Evolutionary conservation across 2,888 invertebrate genomes (phyloP).

Genomic region (Nephrotoma flavescens): DNA sequence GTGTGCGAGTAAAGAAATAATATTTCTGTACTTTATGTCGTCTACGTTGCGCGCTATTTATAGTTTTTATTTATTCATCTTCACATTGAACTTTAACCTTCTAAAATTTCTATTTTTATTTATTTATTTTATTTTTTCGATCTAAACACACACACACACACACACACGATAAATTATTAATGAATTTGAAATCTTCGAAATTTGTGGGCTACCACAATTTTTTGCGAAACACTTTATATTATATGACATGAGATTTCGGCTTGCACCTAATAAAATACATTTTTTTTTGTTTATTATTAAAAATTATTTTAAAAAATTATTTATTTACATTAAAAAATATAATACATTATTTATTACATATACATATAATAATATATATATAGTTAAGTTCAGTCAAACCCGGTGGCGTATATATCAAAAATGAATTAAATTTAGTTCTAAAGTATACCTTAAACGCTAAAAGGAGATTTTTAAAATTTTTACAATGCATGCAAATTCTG

Average conservation of each 20-base stretch:
- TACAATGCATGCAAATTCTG: constrained; percentile 68
- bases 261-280: neutral
- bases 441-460: neutral
- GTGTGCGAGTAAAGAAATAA: too few species aligned
- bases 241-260: neutral
- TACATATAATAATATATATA: neutral
- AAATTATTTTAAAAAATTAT: neutral
- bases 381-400: neutral
- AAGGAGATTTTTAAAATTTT: neutral
- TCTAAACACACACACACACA: neutral
- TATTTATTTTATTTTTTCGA: neutral
- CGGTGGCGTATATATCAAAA: neutral
- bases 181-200: neutral
- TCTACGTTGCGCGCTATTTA: neutral
- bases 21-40: neutral
- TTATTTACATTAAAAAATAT: neutral
- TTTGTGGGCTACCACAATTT: neutral
- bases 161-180: neutral
- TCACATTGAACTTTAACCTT: neutral
- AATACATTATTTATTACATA: neutral
- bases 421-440: neutral
- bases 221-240: neutral
- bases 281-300: neutral
- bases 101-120: neutral
- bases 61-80: neutral